Evolutionary conservation across 2,797 vertebrate genomes (phyloP).

Genomic region (Eulemur rubriventer): DNA sequence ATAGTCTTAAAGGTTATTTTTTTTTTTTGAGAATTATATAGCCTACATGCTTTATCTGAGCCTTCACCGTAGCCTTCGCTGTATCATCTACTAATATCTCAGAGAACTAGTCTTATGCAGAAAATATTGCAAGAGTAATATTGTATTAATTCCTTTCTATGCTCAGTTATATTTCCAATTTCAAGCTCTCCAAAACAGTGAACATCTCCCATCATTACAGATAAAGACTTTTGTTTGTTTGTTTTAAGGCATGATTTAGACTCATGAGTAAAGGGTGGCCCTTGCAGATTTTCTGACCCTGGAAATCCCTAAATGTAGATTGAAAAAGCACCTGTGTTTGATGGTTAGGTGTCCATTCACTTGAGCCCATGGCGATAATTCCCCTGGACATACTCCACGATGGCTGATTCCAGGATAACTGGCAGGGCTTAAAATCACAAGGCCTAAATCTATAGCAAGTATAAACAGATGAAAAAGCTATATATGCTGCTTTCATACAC

Average conservation of each 20-base stretch:
- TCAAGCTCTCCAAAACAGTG: background rate
- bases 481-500: background rate
- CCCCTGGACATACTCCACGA: background rate
- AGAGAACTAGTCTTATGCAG: background rate
- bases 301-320: background rate
- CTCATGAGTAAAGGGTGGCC: background rate
- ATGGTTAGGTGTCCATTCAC: slow-evolving; percentile 1
- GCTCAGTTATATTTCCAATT: background rate
- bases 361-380: background rate
- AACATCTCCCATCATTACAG: background rate
- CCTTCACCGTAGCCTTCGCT: too few relatives aligned
- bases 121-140: background rate
- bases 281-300: background rate
- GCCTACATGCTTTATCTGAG: background rate
- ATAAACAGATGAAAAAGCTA: background rate
- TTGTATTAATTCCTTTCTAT: background rate
- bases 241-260: background rate
- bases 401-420: background rate
- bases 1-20: background rate
- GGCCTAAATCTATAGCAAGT: background rate
- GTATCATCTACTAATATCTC: background rate
- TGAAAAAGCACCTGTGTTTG: background rate
- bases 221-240: background rate
- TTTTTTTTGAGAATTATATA: background rate
- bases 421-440: slow-evolving; percentile 1